A percentile compares a stretch with the other conserved stretches of the same genome.
Conservation (phyloP, 2,113 vertebrate genomes). For the Odontesthes bonariensis region DNA sequence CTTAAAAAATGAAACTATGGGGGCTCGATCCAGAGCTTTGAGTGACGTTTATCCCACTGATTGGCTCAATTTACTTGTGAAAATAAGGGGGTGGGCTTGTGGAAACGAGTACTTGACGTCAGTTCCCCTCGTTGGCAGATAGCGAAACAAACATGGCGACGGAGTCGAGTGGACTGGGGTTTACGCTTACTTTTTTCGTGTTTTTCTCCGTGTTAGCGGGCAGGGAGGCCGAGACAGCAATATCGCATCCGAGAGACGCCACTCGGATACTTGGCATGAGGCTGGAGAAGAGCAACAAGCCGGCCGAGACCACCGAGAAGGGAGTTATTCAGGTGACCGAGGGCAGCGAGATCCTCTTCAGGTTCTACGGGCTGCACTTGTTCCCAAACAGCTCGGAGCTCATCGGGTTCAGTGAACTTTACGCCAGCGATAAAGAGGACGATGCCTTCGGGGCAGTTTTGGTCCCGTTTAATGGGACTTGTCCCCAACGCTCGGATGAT, state of each 20-base stretch:
- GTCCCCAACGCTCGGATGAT: slow-evolving; percentile 85
- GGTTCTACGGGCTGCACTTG: slow-evolving; percentile 89
- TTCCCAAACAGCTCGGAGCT: slow-evolving; percentile 71
- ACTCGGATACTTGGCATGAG: slow-evolving; percentile 88
- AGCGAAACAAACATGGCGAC: slow-evolving; percentile 87
- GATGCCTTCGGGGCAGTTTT: slow-evolving; percentile 4
- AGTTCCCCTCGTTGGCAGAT: slow-evolving; percentile 74
- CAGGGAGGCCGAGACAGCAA: slow-evolving; percentile 32
- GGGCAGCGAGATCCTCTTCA: slow-evolving; percentile 85
- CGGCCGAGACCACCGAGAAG: slow-evolving; percentile 64
- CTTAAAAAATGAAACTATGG: slow-evolving; percentile 39
- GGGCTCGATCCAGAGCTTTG: slow-evolving; percentile 47
- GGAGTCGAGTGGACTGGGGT: slow-evolving; percentile 69
- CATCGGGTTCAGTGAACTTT: slow-evolving; percentile 84
- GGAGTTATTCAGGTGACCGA: slow-evolving; percentile 91
- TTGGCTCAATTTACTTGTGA: slow-evolving; percentile 64
- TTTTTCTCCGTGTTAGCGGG: slow-evolving; percentile 61
- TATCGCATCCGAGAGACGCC: slow-evolving; percentile 27
- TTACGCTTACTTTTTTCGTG: slow-evolving; percentile 75
- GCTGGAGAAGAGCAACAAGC: slow-evolving; percentile 84
- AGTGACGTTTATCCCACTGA: slow-evolving; percentile 49
- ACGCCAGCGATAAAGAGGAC: slow-evolving; percentile 60
- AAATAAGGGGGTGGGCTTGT: slow-evolving; percentile 54
- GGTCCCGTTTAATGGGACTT: slow-evolving; percentile 73
- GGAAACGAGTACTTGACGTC: slow-evolving; percentile 84